A percentile compares a stretch with the other conserved stretches of the same genome.
Conservation (phyloP, 2,797 vertebrate species). For the Sebastes cheni region DNA sequence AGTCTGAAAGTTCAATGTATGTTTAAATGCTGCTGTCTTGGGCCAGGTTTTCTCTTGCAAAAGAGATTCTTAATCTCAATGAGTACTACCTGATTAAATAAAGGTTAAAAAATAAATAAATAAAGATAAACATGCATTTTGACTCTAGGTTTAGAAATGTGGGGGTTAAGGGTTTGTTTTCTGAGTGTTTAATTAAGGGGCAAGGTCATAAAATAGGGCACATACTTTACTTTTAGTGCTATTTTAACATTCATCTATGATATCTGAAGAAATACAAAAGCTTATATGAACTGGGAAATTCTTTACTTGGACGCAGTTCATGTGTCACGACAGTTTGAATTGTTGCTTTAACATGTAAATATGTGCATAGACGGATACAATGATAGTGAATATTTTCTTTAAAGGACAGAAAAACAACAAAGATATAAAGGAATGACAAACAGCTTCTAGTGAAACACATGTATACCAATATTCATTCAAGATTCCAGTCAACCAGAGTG, state of each 20-base stretch:
- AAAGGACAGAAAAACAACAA: constrained; percentile 42
- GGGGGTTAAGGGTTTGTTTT: not conserved
- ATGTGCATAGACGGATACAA: constrained; percentile 49
- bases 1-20: too few relatives aligned
- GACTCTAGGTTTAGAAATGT: not conserved
- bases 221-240: not conserved
- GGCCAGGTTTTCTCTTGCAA: too few relatives aligned
- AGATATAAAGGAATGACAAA: constrained; percentile 56
- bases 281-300: not conserved
- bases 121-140: not conserved
- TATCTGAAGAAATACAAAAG: constrained; percentile 6
- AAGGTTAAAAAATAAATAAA: too few relatives aligned
- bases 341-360: constrained; percentile 39
- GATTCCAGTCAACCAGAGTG: constrained; percentile 67
- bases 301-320: constrained; percentile 67
- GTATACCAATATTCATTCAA: constrained; percentile 59
- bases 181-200: not conserved
- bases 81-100: too few relatives aligned
- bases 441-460: constrained; percentile 58
- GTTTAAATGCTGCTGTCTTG: too few relatives aligned
- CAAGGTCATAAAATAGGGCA: not conserved
- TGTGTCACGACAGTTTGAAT: constrained; percentile 30
- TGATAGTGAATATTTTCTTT: constrained; percentile 26
- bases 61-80: too few relatives aligned
- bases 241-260: not conserved